Percentiles rank a stretch among this genome's conserved stretches.
Conservation (phyloP, 2,113 vertebrate species). For the Neogobius melanostomus region DNA sequence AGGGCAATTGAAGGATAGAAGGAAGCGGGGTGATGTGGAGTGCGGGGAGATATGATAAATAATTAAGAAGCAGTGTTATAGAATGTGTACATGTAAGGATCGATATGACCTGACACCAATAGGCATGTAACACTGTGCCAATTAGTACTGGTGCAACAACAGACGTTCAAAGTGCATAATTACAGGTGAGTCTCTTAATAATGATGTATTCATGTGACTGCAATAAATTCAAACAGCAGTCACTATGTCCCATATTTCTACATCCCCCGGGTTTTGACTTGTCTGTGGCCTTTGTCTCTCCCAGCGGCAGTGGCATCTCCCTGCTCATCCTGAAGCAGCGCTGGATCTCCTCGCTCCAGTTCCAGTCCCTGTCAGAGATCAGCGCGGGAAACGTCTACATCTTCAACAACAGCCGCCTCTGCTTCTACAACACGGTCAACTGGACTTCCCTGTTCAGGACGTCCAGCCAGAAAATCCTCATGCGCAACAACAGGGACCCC, state of each 20-base stretch:
- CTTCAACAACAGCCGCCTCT: conserved; percentile 95
- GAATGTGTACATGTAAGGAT: too few relatives aligned
- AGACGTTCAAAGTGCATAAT: too few relatives aligned
- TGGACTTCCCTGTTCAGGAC: conserved; percentile 95
- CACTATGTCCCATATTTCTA: too few relatives aligned
- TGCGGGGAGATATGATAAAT: neutral
- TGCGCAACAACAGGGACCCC: conserved; percentile 88
- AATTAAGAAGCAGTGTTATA: too few relatives aligned
- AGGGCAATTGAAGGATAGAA: neutral
- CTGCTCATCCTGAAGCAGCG: conserved; percentile 95
- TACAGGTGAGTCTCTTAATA: too few relatives aligned
- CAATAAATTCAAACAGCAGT: too few relatives aligned
- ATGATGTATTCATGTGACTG: too few relatives aligned
- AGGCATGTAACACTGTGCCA: too few relatives aligned
- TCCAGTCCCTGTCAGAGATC: conserved; percentile 93
- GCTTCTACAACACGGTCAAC: conserved; percentile 98
- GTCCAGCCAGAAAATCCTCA: conserved; percentile 85
- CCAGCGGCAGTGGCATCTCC: conserved; percentile 85
- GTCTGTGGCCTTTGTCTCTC: neutral
- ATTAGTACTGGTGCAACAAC: too few relatives aligned
- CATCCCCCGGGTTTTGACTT: neutral
- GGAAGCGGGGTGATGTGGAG: neutral
- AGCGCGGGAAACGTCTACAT: conserved; percentile 97
- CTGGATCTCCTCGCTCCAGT: conserved; percentile 90
- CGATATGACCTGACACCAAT: too few relatives aligned